Base-by-base conservation (phyloP, 1,140 invertebrate genomes). In the Branchinecta lynchi region DNA sequence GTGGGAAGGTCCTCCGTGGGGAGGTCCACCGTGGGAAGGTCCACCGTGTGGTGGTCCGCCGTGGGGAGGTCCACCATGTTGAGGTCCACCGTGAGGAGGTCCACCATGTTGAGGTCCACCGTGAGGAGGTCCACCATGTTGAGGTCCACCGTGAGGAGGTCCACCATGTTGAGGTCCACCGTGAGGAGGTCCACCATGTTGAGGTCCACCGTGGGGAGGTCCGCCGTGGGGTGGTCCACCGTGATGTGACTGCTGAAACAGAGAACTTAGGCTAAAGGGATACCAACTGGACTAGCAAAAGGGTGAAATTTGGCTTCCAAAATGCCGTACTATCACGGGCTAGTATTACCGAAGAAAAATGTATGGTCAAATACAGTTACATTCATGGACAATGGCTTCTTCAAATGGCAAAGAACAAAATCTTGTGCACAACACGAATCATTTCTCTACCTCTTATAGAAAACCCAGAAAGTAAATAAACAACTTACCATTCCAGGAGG, bases 401-500 rank as follows among this genome's bases (percentile, higher is more conserved):
- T 32, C 2, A 32, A 32, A 32, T 32, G 5, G 32, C 32, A 32
- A 32, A 5, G 32, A 32, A 32, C 32, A 32, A 32, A 32, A 32
- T 32, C 32, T 1, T 32, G 2, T 32, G 32, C 32, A 32, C 32
- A 32, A 5, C 32, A 32, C 32, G 32, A 32, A 32, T 32, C 1
- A 32, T 32, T 32, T 32, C 32, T 32, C 2, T 32, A 32, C 32
- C 5, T 32, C 32, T n/a, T n/a, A n/a, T 32, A 32, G 32, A 32
- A 32, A 32, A 32, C 32, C 32, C 5, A 32, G 32, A 32, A 32
- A 32, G 32, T 3, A 32, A 5, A 15, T 9, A 45, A 72, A 71
- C 71, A 75, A 76, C 77, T 80, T 80, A 86, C 85, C 86, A 87
- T 87, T 77, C 81, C 82, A 10, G 85, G 78, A 20, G 79, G 85